Conservation (phyloP, 2,888 invertebrate species). For the Dione juno region DNA sequence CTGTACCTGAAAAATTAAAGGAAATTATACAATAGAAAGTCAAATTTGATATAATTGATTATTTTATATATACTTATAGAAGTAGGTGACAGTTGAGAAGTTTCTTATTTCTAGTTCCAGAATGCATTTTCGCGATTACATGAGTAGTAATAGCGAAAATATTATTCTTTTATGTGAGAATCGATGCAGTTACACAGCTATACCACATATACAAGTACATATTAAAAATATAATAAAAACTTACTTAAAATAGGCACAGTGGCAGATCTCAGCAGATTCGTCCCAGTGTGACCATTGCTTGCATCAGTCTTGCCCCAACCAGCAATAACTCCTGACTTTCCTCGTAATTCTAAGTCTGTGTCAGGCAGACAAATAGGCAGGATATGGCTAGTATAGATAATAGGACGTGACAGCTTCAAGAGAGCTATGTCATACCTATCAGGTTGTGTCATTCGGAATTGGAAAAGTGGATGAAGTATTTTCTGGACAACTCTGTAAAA, state of each 20-base stretch:
- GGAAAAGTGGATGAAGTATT: slow-evolving; percentile 91
- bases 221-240: slow-evolving; percentile 47
- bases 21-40: not conserved
- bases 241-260: slow-evolving; percentile 91
- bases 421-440: slow-evolving; percentile 92
- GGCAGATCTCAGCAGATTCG: slow-evolving; percentile 90
- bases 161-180: no score
- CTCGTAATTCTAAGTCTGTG: slow-evolving; percentile 64
- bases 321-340: slow-evolving; percentile 84
- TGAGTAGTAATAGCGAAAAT: no score
- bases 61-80: no score
- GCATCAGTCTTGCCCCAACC: slow-evolving; percentile 94
- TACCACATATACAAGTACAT: no score
- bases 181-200: no score
- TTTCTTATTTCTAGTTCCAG: no score
- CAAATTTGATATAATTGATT: no score
- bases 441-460: slow-evolving; percentile 91
- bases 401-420: slow-evolving; percentile 87
- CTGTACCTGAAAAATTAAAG: slow-evolving; percentile 77
- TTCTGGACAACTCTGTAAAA: slow-evolving; percentile 86
- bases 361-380: slow-evolving; percentile 91
- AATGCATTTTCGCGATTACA: no score
- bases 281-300: slow-evolving; percentile 89
- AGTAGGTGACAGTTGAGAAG: no score
- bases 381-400: slow-evolving; percentile 86